A percentile compares a stretch with the other conserved stretches of the same genome.
Evolutionary conservation across 2,113 vertebrate genomes (phyloP).

Genomic region (Copsychus sechellarum): DNA sequence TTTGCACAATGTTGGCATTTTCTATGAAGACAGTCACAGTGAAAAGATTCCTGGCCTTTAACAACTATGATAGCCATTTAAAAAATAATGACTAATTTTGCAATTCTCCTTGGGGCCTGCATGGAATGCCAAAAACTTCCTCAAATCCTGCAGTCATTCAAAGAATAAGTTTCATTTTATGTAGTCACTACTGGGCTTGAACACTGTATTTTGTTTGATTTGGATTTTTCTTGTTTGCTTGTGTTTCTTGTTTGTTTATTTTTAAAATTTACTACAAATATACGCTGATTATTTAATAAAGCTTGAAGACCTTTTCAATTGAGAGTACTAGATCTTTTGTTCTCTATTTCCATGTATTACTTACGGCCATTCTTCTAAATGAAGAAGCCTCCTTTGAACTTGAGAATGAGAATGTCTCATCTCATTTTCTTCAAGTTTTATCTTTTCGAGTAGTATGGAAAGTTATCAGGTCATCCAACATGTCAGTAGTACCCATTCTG

Average conservation of each 20-base stretch:
- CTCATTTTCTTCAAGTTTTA: not conserved
- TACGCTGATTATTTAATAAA: not conserved
- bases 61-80: not conserved
- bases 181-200: not conserved
- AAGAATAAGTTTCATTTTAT: not conserved
- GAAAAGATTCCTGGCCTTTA: not conserved
- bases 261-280: not conserved
- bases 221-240: not conserved
- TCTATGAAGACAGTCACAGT: not conserved
- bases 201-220: not conserved
- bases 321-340: not conserved
- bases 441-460: not conserved
- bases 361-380: not conserved
- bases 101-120: not conserved
- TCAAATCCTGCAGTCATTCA: not conserved
- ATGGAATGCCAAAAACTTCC: not conserved
- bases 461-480: not conserved
- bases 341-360: not conserved
- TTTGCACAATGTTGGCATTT: not conserved
- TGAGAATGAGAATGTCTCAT: not conserved
- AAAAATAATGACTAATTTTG: not conserved
- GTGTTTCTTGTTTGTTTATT: not conserved
- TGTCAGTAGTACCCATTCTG: not conserved
- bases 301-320: not conserved
- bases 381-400: not conserved